phyloP scores from a whole-genome alignment of 2,113 vertebrate genomes.

The Gymnobelideus leadbeateri region DNA sequence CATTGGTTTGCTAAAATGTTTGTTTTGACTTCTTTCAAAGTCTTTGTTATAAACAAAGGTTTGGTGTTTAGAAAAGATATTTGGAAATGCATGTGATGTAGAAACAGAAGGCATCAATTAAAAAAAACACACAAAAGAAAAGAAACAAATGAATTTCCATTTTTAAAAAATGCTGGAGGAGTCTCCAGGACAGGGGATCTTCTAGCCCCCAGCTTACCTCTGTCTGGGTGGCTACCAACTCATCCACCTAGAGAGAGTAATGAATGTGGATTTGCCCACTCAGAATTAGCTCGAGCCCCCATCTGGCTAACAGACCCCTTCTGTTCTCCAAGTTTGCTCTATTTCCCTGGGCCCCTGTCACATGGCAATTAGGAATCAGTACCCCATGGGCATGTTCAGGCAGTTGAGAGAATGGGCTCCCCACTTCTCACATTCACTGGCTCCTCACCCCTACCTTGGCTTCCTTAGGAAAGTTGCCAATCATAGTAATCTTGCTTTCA shows the following conservation, averaged over 20 bases:
- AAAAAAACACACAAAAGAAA: background rate
- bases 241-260: background rate
- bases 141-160: background rate
- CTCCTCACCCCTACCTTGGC: background rate
- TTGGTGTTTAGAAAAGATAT: background rate
- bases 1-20: background rate
- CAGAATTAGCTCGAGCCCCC: background rate
- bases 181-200: background rate
- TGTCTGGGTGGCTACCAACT: no score
- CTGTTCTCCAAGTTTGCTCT: background rate
- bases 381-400: no score
- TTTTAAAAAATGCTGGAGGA: background rate
- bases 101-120: background rate
- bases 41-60: background rate
- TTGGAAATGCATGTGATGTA: fast-evolving
- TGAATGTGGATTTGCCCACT: background rate
- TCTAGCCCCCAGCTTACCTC: background rate
- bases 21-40: background rate
- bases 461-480: background rate
- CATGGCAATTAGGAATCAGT: background rate
- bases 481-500: background rate
- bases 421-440: no score
- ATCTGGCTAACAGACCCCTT: background rate
- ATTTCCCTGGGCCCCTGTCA: background rate
- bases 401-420: no score